phyloP scores from a whole-genome alignment of 2,113 vertebrate genomes.

The Gymnogyps californianus region DNA sequence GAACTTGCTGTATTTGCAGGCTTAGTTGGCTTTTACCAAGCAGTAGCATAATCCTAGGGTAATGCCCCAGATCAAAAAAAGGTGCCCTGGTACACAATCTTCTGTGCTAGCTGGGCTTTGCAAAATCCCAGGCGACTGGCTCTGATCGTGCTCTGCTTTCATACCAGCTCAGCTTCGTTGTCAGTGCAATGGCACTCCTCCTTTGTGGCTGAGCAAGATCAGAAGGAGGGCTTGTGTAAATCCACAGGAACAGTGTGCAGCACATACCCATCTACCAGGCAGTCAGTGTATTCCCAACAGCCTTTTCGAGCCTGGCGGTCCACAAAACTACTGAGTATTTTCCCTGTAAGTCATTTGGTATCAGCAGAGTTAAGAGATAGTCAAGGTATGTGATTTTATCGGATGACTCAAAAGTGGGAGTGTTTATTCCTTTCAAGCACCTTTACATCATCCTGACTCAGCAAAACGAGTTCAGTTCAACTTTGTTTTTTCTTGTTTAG shows the following conservation, averaged over 20 bases:
- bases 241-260: not conserved
- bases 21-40: not conserved
- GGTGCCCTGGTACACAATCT: not conserved
- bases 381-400: not conserved
- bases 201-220: accelerated
- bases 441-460: constrained; percentile 24
- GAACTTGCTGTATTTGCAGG: not conserved
- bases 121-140: not conserved
- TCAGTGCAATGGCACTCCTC: not conserved
- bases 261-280: not conserved
- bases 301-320: not conserved
- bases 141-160: not conserved
- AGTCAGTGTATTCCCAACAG: not conserved
- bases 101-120: not conserved
- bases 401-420: not conserved
- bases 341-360: not conserved
- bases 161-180: not conserved
- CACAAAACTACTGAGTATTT: not conserved
- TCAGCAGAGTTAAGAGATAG: not conserved
- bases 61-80: not conserved
- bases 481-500: not conserved
- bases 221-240: not conserved
- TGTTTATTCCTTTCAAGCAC: not conserved
- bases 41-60: not conserved
- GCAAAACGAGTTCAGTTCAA: not conserved